A percentile compares a stretch with the other conserved stretches of the same genome.
These are phyloP conservation scores for Myotis yumanensis DNA, from an alignment of 2,113 vertebrate genomes.

Conservation along the genomic window DNA sequence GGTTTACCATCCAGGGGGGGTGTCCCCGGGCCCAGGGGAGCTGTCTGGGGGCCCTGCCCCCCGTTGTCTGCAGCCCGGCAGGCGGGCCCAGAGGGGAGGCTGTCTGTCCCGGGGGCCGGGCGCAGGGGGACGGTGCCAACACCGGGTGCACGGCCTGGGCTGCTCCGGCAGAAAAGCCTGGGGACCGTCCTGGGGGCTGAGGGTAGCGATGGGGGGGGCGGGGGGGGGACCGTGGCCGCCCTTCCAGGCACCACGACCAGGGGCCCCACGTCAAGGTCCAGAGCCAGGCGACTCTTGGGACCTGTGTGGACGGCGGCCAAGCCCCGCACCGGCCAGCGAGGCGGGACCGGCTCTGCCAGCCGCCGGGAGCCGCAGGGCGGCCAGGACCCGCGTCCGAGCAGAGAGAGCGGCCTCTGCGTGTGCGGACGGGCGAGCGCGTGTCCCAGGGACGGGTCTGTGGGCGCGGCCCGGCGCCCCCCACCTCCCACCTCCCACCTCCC, in stretches of 20 bases:
- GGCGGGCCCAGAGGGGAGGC: too few relatives aligned
- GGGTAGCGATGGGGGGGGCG: background rate
- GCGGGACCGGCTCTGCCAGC: constrained; percentile 88
- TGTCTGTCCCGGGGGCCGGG: background rate
- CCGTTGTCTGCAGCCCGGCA: too few relatives aligned
- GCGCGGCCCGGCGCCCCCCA: too few relatives aligned
- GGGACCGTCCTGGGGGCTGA: background rate
- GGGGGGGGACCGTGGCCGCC: background rate
- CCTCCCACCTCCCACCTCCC: too few relatives aligned
- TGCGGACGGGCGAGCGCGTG: too few relatives aligned
- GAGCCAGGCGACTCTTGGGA: constrained; percentile 91
- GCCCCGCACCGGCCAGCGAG: constrained; percentile 92
- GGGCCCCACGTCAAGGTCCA: constrained; percentile 96
- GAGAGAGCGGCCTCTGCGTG: constrained; percentile 69
- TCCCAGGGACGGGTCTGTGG: background rate
- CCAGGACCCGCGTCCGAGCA: constrained; percentile 91
- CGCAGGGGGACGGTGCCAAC: background rate
- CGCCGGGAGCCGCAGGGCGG: constrained; percentile 92
- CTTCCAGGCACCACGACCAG: constrained; percentile 86
- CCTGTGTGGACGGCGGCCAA: constrained; percentile 90
- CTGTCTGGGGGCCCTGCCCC: background rate
- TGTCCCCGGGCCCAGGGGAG: background rate
- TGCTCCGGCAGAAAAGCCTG: background rate
- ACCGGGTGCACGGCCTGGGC: too few relatives aligned
- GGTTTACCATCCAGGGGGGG: background rate